Percentiles rank a stretch among this genome's conserved stretches.
Conservation (phyloP, 2,113 vertebrate genomes). For the Axis porcinus region DNA sequence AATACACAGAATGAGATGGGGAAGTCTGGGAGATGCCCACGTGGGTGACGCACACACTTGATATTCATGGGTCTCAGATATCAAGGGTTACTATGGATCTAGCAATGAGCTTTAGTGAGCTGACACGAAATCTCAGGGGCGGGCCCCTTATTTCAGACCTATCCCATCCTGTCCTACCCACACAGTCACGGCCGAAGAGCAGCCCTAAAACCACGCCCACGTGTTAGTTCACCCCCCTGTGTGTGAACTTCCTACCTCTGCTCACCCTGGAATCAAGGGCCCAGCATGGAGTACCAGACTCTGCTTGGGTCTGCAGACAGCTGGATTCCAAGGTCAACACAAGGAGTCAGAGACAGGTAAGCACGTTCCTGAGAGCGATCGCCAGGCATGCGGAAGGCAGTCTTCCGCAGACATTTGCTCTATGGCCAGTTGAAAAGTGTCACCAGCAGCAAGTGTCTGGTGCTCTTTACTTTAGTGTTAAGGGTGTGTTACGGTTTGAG, state of each 20-base stretch:
- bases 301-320: accelerated
- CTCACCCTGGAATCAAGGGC: not conserved
- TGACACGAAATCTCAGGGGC: not conserved
- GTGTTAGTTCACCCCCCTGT: too few relatives aligned
- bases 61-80: not conserved
- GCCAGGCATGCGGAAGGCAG: accelerated
- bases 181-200: accelerated
- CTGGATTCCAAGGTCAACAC: not conserved
- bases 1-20: accelerated
- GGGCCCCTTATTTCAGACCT: not conserved
- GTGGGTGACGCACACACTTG: accelerated
- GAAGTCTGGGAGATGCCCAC: accelerated
- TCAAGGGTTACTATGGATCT: not conserved
- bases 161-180: not conserved
- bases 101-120: not conserved
- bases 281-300: accelerated
- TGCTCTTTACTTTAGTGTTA: accelerated
- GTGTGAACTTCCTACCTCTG: not conserved
- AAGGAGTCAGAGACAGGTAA: not conserved
- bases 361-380: accelerated
- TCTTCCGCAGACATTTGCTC: not conserved
- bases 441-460: not conserved
- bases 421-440: not conserved
- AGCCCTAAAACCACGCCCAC: too few relatives aligned
- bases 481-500: accelerated